Evolutionary conservation across 2,113 vertebrate genomes (phyloP), one percentile per base, ranked within the genome.

Genomic region (Haliaeetus leucogaster): DNA sequence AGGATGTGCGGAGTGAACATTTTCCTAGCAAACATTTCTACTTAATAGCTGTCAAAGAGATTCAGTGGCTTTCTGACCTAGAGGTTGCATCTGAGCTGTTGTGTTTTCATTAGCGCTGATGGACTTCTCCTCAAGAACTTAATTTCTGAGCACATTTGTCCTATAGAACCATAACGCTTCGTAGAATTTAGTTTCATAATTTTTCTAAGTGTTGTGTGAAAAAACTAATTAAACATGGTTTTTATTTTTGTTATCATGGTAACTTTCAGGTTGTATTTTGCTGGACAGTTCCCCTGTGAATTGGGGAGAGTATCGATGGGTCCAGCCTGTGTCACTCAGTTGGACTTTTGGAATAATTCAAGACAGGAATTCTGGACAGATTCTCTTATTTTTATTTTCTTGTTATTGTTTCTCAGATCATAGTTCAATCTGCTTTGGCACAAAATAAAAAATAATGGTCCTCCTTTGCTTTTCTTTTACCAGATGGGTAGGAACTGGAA

Each of bases 281-380:
- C 95, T 97, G 93, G 93, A 92, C 96, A 95, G 95, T 88, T 93
- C 92, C 96, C 79, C 76, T 1, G 2, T 89, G 77, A 32, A 13
- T 42, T 67, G 89, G 50, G 45, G 58, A 65, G 52, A 6, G 48
- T 3, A 11, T 25, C 2, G 4, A 6, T 47, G 63, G 32, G 62
- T 72, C 50, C 47, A 76, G 78, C 47, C 68, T 1, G 26, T 2
- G 3, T 32, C 43, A 3, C 22, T 48, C 23, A 2, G 3, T 5
- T 26, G 53, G 87, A 14, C 71, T 79, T 47, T 0, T 13, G 52
- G 40, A 16, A 13, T 22, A 47, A 11, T 43, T 42, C 22, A 38
- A 72, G 45, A 7, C 25, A 61, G 62, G 22, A 45, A 71, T 81
- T 89, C 45, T 72, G 40, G 36, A 38, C 42, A 11, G 6, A 20